These are phyloP conservation scores for Bacillus rossius DNA, from an alignment of 1,140 invertebrate genomes.

Conservation along the genomic window DNA sequence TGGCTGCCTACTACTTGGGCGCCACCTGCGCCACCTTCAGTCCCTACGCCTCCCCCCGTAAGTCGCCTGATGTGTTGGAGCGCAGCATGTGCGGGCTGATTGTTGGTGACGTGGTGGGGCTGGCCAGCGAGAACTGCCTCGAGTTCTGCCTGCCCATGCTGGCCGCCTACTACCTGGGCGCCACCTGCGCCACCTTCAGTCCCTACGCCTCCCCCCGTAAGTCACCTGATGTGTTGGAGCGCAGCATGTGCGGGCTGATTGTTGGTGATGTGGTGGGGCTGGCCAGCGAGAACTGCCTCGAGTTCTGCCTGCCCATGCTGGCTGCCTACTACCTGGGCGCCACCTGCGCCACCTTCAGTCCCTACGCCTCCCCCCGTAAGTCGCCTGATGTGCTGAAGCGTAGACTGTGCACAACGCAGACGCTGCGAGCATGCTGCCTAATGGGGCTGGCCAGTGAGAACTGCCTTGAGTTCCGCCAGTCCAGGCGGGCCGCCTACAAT, in stretches of 20 bases:
- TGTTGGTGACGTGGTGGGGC: conserved; percentile 48
- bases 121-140: conserved; percentile 54
- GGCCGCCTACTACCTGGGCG: conserved; percentile 48
- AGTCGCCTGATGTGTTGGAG: conserved; percentile 24
- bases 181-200: conserved; percentile 52
- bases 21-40: conserved; percentile 53
- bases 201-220: conserved; percentile 51
- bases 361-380: conserved; percentile 51
- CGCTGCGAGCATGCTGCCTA: conserved; percentile 51
- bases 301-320: conserved; percentile 47
- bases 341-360: conserved; percentile 52
- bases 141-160: conserved; percentile 48
- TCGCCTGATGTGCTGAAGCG: no score
- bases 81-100: conserved; percentile 42
- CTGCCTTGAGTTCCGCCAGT: conserved; percentile 46
- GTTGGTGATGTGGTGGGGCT: conserved; percentile 52
- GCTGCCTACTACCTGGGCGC: conserved; percentile 49
- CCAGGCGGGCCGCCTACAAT: conserved; percentile 46
- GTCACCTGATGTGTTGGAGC: conserved; percentile 7
- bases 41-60: conserved; percentile 51
- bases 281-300: conserved; percentile 52
- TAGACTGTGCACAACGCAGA: no score
- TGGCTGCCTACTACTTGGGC: conserved; percentile 48
- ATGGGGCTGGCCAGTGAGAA: conserved; percentile 55
- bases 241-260: no score